phyloP scores from a whole-genome alignment of 2,113 vertebrate genomes.

The Promerops cafer region DNA sequence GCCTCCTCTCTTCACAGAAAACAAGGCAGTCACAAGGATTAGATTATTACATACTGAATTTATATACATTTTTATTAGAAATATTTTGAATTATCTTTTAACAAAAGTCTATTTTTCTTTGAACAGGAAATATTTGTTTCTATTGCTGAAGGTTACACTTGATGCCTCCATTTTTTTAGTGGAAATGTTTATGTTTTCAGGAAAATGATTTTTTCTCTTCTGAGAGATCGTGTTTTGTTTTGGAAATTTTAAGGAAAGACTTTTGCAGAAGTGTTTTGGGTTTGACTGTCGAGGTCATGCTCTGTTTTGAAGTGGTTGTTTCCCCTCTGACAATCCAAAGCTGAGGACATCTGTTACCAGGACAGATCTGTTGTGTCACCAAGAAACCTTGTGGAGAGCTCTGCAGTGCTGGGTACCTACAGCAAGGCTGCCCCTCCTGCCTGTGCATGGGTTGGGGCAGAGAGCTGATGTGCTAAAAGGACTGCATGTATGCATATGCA shows the following conservation, averaged over 20 bases:
- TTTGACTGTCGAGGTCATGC: not conserved
- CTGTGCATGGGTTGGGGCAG: fast-evolving
- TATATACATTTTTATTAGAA: not conserved
- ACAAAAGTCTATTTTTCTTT: not conserved
- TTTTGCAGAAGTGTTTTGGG: not conserved
- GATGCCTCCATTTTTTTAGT: not conserved
- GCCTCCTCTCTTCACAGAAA: not conserved
- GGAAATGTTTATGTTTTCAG: not conserved
- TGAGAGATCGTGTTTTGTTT: not conserved
- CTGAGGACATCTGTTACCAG: not conserved
- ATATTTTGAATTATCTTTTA: not conserved
- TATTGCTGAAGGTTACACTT: not conserved
- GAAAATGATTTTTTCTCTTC: not conserved
- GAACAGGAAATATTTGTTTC: not conserved
- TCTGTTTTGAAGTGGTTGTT: not conserved
- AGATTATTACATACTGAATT: not conserved
- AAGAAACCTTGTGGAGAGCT: not conserved
- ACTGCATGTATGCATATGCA: not conserved
- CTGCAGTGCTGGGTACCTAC: not conserved
- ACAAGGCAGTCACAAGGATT: not conserved
- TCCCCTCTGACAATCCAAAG: not conserved
- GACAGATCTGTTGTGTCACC: not conserved
- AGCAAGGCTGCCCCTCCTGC: not conserved
- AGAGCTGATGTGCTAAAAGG: not conserved
- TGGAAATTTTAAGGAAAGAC: not conserved